These are phyloP conservation scores for Lagopus leucura DNA, from an alignment of 2,113 vertebrate species.

Conservation along the genomic window DNA sequence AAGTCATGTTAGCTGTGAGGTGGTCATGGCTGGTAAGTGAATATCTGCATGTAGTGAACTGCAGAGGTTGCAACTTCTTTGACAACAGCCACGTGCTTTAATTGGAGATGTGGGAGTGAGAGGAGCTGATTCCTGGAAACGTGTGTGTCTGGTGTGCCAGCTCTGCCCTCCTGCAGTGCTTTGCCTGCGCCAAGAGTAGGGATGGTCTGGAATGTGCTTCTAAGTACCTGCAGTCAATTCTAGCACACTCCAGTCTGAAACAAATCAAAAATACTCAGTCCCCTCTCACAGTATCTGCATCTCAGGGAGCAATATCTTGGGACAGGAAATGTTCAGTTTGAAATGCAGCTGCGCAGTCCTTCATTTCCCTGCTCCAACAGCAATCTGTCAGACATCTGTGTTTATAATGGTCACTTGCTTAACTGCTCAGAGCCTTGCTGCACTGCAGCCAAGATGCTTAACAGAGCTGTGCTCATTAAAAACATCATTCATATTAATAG, in stretches of 20 bases:
- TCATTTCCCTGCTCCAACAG: background rate
- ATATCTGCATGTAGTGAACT: background rate
- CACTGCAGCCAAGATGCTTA: background rate
- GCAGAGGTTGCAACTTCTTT: background rate
- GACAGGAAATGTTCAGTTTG: background rate
- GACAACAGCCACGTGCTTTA: background rate
- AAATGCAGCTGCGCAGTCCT: background rate
- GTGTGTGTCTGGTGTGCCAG: constrained; percentile 14
- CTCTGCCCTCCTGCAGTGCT: constrained; percentile 35
- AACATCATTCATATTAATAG: background rate
- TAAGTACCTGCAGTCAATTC: background rate
- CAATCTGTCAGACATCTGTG: background rate
- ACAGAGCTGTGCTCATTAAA: background rate
- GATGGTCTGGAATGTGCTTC: background rate
- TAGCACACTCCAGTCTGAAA: constrained; percentile 3
- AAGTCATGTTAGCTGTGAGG: background rate
- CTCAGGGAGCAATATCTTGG: background rate
- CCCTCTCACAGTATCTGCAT: background rate
- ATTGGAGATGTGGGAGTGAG: background rate
- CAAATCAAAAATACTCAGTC: background rate
- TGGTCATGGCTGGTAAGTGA: accelerated
- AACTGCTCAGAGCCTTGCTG: background rate
- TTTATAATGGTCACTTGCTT: background rate
- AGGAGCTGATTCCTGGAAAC: background rate
- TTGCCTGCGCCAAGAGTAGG: background rate